Base-by-base conservation (phyloP, 2,888 invertebrate genomes). In the Petrolisthes cinctipes region DNA sequence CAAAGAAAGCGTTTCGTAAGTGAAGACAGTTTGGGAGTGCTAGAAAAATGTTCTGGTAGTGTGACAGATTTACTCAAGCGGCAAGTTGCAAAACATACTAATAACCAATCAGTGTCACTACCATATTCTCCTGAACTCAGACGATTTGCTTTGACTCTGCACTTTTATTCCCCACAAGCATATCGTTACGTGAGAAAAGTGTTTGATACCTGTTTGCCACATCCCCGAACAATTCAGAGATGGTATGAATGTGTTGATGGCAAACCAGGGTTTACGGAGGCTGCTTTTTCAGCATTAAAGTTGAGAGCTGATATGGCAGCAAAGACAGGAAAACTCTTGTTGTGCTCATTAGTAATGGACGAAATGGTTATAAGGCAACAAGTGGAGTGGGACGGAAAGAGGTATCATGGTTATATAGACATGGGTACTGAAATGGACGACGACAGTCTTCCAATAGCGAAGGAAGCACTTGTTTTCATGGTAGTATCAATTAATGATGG, bases 101-200 rank as follows among this genome's bases (percentile, higher is more conserved):
- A n/a, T n/a, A n/a, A n/a, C n/a, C n/a, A n/a, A n/a, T n/a, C n/a
- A n/a, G n/a, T n/a, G n/a, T n/a, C n/a, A n/a, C n/a, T n/a, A n/a
- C n/a, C n/a, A n/a, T n/a, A n/a, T n/a, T n/a, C n/a, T n/a, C n/a
- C n/a, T n/a, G n/a, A n/a, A n/a, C n/a, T n/a, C n/a, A n/a, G n/a
- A n/a, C n/a, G n/a, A n/a, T n/a, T n/a, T n/a, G n/a, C n/a, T n/a
- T n/a, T n/a, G n/a, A n/a, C n/a, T n/a, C n/a, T n/a, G n/a, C n/a
- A n/a, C n/a, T 79, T 79, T 56, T 79, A 79, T 56, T 79, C 79
- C 9, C 79, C 79, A n/a, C 79, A 56, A 17, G 79, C 79, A 56
- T 79, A 79, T n/a, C 17, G 56, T 14, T 79, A 56, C n/a, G 79
- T 79, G 2, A 53, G 56, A 20, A 79, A 54, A 79, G 5, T 9